A percentile compares a stretch with the other conserved stretches of the same genome.
Conservation (phyloP, 2,888 invertebrate species). For the Desoria tigrina region DNA sequence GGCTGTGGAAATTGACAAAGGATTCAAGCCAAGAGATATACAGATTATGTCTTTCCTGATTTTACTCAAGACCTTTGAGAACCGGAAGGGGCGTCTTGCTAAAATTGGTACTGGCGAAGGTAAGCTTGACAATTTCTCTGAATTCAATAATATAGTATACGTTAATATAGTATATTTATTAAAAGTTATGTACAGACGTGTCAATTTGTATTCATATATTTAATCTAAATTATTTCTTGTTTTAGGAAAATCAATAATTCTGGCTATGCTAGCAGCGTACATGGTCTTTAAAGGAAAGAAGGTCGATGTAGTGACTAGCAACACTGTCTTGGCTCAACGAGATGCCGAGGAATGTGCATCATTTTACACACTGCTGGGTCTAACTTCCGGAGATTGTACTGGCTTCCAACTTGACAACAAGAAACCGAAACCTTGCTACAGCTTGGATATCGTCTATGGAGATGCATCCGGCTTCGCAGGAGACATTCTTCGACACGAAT, state of each 20-base stretch:
- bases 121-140: no score
- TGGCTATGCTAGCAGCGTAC: neutral
- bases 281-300: neutral
- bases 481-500: neutral
- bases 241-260: slow-evolving; percentile 2
- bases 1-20: no score
- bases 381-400: neutral
- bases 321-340: slow-evolving; percentile 4
- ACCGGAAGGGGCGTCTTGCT: no score
- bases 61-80: no score
- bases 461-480: neutral
- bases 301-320: slow-evolving; percentile 6
- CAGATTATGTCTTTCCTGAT: no score
- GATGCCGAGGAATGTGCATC: neutral
- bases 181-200: no score
- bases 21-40: no score
- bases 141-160: no score
- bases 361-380: slow-evolving; percentile 5
- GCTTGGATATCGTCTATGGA: neutral
- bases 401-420: neutral
- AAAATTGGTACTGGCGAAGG: no score
- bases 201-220: no score
- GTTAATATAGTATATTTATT: no score
- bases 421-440: neutral
- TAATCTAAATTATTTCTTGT: neutral